phyloP scores from a whole-genome alignment of 2,888 invertebrate genomes.

The Scaptomyza reducta region DNA sequence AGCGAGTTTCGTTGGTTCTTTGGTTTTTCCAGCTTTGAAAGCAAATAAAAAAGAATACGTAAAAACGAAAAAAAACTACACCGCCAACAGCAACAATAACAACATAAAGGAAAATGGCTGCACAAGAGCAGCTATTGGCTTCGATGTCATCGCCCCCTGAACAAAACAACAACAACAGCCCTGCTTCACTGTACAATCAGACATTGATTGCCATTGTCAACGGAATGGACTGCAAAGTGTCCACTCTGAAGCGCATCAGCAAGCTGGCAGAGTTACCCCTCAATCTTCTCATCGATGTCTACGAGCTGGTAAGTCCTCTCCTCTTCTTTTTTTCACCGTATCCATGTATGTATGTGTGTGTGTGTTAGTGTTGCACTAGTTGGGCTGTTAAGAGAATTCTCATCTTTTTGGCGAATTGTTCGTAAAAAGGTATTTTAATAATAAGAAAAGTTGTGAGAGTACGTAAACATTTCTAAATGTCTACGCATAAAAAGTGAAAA shows the following conservation, averaged over 20 bases:
- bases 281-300: conserved; percentile 83
- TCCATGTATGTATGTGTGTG: not conserved
- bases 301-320: conserved; percentile 80
- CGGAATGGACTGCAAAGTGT: conserved; percentile 80
- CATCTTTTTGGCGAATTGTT: not conserved
- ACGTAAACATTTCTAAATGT: not conserved
- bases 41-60: conserved; percentile 1
- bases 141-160: conserved; percentile 51
- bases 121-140: conserved; percentile 57
- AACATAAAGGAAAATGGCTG: conserved; percentile 58
- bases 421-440: too few species aligned
- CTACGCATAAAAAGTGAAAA: conserved; percentile 38
- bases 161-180: conserved; percentile 59
- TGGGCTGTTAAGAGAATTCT: not conserved
- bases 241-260: conserved; percentile 78
- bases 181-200: conserved; percentile 77
- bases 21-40: conserved; percentile 4
- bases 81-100: conserved; percentile 15
- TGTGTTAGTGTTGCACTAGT: not conserved
- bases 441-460: not conserved
- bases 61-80: not conserved
- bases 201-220: conserved; percentile 79
- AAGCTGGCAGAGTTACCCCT: conserved; percentile 82
- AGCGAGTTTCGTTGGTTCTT: conserved; percentile 16
- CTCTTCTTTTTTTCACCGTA: too few species aligned